Conservation (phyloP, 2,113 vertebrate species). For the Sinocyclocheilus rhinocerous region DNA sequence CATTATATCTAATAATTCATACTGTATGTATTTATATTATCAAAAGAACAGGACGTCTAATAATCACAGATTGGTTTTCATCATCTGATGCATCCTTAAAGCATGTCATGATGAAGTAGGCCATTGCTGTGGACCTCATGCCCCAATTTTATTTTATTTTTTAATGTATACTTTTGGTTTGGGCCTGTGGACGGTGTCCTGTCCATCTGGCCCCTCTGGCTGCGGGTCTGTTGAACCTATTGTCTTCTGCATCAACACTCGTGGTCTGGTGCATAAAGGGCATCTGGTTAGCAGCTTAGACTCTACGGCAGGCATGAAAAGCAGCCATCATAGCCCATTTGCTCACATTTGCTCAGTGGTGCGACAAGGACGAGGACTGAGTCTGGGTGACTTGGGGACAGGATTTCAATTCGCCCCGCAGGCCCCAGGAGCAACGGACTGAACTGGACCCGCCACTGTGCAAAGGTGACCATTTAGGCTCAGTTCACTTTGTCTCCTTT, state of each 20-base stretch:
- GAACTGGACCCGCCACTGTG: slow-evolving; percentile 80
- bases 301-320: slow-evolving; percentile 94
- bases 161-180: slow-evolving; percentile 63
- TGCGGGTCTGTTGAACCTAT: slow-evolving; percentile 79
- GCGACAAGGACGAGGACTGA: slow-evolving; percentile 92
- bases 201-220: slow-evolving; percentile 62
- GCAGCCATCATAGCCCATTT: slow-evolving; percentile 94
- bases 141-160: slow-evolving; percentile 39
- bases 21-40: no score
- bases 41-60: no score
- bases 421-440: slow-evolving; percentile 78
- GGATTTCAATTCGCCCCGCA: slow-evolving; percentile 85
- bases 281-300: slow-evolving; percentile 97
- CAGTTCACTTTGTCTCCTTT: slow-evolving; percentile 61
- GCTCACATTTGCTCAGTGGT: slow-evolving; percentile 97
- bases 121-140: slow-evolving; percentile 61
- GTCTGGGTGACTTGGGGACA: slow-evolving; percentile 86
- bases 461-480: slow-evolving; percentile 86
- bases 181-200: slow-evolving; percentile 69
- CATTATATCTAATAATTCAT: neutral
- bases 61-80: neutral
- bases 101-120: neutral
- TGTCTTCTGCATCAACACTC: slow-evolving; percentile 87
- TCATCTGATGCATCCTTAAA: neutral
- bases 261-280: slow-evolving; percentile 92